Base-by-base conservation (phyloP, 1,140 invertebrate species). In the Pogonognathellus flavescens region DNA sequence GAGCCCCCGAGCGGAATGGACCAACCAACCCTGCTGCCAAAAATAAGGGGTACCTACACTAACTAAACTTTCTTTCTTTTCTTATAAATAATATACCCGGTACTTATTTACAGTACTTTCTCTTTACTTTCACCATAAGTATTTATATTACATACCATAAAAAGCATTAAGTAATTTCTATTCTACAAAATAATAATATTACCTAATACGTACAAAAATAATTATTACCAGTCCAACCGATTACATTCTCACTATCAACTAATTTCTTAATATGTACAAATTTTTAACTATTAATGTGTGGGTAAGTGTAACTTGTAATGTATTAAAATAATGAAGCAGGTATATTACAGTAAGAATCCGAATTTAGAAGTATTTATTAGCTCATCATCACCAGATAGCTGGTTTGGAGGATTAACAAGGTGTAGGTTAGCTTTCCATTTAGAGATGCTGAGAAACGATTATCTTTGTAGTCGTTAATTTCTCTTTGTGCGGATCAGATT, bases 21-120 rank as follows among this genome's bases (percentile, higher is more conserved):
- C 86, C 86, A 87, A 88, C 88, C 52, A 88, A 88, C 84, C 85
- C 85, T 84, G 76, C 85, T 85, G 86, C 86, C 88, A 88, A 88
- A 88, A 87, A 86, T 86, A 88, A 87, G 57, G 88, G 88, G 88
- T 88, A 87, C 50, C 60, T 14, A 22, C n/a, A n/a, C n/a, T n/a
- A 18, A n/a, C 14, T 13, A 1, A 14, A 25, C 20, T 25, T 14
- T 25, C 62, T 62, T 62, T 18, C 9, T 20, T 60, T 59, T 59
- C 16, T n/a, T n/a, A n/a, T n/a, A n/a, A n/a, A n/a, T n/a, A n/a
- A n/a, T n/a, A n/a, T n/a, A n/a, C n/a, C n/a, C n/a, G n/a, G n/a
- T n/a, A n/a, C n/a, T n/a, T n/a, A n/a, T n/a, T n/a, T n/a, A n/a
- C n/a, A n/a, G n/a, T n/a, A n/a, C n/a, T n/a, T n/a, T n/a, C n/a